Percentiles rank a stretch among this genome's conserved stretches.
These are phyloP conservation scores for Aphidius gifuensis DNA, from an alignment of 1,140 invertebrate genomes.

Conservation along the genomic window DNA sequence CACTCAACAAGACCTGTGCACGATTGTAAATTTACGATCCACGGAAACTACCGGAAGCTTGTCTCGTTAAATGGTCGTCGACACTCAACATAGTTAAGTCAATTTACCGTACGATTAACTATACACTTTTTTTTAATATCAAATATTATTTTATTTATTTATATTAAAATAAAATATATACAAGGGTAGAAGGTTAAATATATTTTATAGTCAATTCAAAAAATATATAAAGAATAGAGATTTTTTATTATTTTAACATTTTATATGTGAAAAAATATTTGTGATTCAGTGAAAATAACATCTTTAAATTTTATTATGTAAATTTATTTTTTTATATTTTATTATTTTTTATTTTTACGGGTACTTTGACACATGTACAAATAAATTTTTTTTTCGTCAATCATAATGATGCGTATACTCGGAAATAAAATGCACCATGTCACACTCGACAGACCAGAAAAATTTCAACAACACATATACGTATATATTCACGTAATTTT, in stretches of 20 bases:
- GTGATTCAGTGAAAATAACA: no score
- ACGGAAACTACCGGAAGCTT: slow-evolving; percentile 7
- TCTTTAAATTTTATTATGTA: no score
- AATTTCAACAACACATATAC: background rate
- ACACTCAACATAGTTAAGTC: background rate
- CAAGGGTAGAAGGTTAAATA: no score
- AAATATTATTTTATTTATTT: no score
- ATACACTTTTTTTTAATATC: background rate
- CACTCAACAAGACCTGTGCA: background rate
- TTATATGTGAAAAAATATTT: no score
- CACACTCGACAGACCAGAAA: slow-evolving; percentile 13
- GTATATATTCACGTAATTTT: background rate
- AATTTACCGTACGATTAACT: background rate
- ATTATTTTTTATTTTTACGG: background rate
- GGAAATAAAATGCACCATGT: background rate
- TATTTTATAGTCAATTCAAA: no score
- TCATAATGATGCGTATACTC: no score
- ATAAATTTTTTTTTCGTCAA: no score
- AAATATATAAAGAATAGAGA: no score
- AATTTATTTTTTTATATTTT: background rate
- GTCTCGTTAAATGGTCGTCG: slow-evolving; percentile 9
- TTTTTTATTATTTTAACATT: no score
- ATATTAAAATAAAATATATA: no score
- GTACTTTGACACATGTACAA: no score
- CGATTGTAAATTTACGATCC: slow-evolving; percentile 11